Evolutionary conservation across 2,888 invertebrate genomes (phyloP), one percentile per base, ranked within the genome.

Genomic region (Scaptomyza reducta): DNA sequence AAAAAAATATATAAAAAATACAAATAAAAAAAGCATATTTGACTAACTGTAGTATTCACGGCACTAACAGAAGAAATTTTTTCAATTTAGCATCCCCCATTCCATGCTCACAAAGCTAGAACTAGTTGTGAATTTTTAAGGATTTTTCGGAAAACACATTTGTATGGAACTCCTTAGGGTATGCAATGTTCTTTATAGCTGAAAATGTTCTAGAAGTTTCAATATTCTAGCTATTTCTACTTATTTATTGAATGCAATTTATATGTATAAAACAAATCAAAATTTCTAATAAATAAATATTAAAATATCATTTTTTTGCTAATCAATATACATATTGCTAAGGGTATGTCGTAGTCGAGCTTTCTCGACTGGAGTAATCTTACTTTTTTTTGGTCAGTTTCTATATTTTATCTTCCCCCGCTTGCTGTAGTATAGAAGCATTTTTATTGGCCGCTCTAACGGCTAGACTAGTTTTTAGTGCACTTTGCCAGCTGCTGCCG

Each of bases 381-480:
- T 46, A 22, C 41, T 45, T 56, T 51, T 70, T 71, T 67, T 61
- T 56, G 35, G 45, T 29, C 40, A 44, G 57, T 64, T 50, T 70
- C 29, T 61, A 22, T 10, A 50, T 31, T 60, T 53, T 31, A 41
- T 51, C 56, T 68, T 54, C 11, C 29, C 53, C 16, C 44, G 45
- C 40, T 56, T 56, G 33, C n/a, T 45, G 18, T 35, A 18, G 31
- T 29, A 41, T 46, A 33, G 42, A 45, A 54, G 31, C 71, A 31
- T 70, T 80, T 86, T 83, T 79, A 77, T 83, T 80, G 84, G 41
- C 41, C 60, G 65, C 70, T 72, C 70, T 64, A 85, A 85, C 58
- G 79, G 87, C 80, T 83, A 80, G 80, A 80, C 80, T 61, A 74
- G 87, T 80, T 80, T 80, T 80, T 80, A 66, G 72, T 38, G 14